Percentiles rank a stretch among this genome's conserved stretches.
These are phyloP conservation scores for Hirtodrosophila histrioides DNA, from an alignment of 2,888 invertebrate species.

Conservation along the genomic window DNA sequence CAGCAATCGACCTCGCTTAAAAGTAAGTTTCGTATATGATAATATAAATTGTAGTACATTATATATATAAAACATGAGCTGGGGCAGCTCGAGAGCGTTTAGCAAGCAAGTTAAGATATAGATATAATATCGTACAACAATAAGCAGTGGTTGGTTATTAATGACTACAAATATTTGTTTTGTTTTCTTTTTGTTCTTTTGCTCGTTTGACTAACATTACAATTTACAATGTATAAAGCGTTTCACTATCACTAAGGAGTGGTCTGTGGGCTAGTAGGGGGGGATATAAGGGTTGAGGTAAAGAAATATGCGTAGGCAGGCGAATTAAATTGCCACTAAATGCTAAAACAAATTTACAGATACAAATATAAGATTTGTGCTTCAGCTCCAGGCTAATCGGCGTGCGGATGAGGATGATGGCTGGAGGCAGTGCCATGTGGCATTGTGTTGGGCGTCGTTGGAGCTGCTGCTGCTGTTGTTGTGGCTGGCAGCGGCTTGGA, in stretches of 20 bases:
- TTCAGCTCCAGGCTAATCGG: conserved; percentile 60
- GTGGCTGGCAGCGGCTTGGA: conserved; percentile 19
- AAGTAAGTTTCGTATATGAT: conserved; percentile 37
- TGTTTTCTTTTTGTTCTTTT: conserved; percentile 10
- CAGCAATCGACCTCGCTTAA: conserved; percentile 49
- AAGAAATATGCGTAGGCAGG: conserved; percentile 23
- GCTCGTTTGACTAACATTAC: conserved; percentile 66
- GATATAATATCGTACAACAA: conserved; percentile 54
- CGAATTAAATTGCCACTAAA: conserved; percentile 63
- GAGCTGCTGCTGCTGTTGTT: conserved; percentile 7
- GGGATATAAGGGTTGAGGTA: conserved; percentile 3
- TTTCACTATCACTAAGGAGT: conserved; percentile 63
- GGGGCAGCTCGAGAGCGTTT: conserved; percentile 19
- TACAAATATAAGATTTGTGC: conserved; percentile 30
- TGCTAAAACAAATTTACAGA: conserved; percentile 56
- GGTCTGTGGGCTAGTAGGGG: conserved; percentile 8
- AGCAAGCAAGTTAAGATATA: conserved; percentile 59
- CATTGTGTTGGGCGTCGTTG: conserved; percentile 26
- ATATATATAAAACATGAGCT: conserved; percentile 21
- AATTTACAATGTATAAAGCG: conserved; percentile 77
- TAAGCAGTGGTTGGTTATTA: conserved; percentile 68
- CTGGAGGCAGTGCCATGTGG: conserved; percentile 42
- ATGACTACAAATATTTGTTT: conserved; percentile 56
- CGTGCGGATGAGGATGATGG: conserved; percentile 58
- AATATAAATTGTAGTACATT: conserved; percentile 13